phyloP scores from a whole-genome alignment of 2,888 invertebrate species.

The Celastrina argiolus region DNA sequence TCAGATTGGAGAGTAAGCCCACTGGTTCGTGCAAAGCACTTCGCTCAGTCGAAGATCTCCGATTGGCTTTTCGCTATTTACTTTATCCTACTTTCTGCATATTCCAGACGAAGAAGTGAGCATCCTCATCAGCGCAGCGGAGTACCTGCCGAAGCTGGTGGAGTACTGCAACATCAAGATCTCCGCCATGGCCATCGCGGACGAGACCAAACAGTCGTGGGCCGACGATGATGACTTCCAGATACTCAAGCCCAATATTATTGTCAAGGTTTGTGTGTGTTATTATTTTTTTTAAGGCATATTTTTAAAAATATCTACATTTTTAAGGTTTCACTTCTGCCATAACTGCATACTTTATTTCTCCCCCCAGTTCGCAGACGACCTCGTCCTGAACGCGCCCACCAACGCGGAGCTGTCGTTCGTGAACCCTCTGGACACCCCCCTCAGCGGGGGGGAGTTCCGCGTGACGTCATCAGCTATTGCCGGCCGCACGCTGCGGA shows the following conservation, averaged over 20 bases:
- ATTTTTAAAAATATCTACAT: no score
- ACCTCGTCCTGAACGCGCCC: slow-evolving; percentile 76
- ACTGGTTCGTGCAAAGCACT: no score
- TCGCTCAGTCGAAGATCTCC: no score
- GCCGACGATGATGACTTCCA: slow-evolving; percentile 90
- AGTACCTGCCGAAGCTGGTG: slow-evolving; percentile 87
- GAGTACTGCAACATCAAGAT: slow-evolving; percentile 90
- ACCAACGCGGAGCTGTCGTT: slow-evolving; percentile 79
- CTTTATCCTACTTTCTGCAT: background rate
- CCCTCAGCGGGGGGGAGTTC: slow-evolving; percentile 82
- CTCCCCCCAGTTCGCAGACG: slow-evolving; percentile 77
- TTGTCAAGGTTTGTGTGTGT: slow-evolving; percentile 77
- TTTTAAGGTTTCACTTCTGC: no score
- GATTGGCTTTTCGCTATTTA: no score
- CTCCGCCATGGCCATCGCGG: slow-evolving; percentile 86
- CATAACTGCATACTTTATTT: background rate
- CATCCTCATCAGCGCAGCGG: slow-evolving; percentile 79
- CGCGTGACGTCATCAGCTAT: slow-evolving; percentile 84
- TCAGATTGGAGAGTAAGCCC: no score
- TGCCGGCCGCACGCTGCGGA: slow-evolving; percentile 73
- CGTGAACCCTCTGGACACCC: slow-evolving; percentile 82
- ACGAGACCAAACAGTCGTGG: slow-evolving; percentile 89
- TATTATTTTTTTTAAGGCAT: no score
- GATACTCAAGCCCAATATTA: slow-evolving; percentile 84
- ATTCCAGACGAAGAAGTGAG: slow-evolving; percentile 68